These are phyloP conservation scores for Lepidurus apus DNA, from an alignment of 1,140 invertebrate species.

Conservation along the genomic window DNA sequence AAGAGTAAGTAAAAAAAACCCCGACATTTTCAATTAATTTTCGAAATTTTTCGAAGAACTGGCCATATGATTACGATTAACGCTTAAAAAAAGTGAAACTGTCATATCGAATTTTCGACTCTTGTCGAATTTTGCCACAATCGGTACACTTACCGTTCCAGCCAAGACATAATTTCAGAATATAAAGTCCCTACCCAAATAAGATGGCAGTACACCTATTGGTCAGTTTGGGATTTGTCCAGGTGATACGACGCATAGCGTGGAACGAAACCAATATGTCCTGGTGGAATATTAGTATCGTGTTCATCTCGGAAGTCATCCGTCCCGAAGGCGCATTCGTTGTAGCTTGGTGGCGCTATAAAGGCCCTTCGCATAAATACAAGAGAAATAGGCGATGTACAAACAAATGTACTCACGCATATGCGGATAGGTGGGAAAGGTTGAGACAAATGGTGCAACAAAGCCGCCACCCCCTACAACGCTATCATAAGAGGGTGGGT, in stretches of 20 bases:
- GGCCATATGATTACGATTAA: too few relatives aligned
- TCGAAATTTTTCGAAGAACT: too few relatives aligned
- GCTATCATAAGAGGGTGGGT: not conserved
- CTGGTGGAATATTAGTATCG: not conserved
- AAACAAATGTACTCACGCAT: constrained; percentile 24
- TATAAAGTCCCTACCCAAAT: too few relatives aligned
- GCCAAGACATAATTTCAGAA: too few relatives aligned
- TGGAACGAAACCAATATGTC: not conserved
- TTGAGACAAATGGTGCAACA: constrained; percentile 23
- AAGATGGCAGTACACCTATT: not conserved
- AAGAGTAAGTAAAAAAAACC: too few relatives aligned
- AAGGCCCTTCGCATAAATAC: not conserved
- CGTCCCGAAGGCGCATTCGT: not conserved
- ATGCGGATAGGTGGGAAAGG: constrained; percentile 28
- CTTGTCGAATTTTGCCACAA: too few relatives aligned
- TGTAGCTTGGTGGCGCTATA: constrained; percentile 29
- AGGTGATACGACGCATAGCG: not conserved
- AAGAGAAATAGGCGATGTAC: not conserved
- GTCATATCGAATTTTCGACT: too few relatives aligned
- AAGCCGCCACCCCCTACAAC: not conserved
- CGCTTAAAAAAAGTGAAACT: too few relatives aligned
- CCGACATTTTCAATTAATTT: too few relatives aligned
- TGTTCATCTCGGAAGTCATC: not conserved
- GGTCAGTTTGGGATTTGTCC: not conserved
- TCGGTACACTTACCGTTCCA: too few relatives aligned